Percentiles rank a stretch among this genome's conserved stretches.
These are phyloP conservation scores for Allenopithecus nigroviridis DNA, from an alignment of 2,797 vertebrate species.

Conservation along the genomic window DNA sequence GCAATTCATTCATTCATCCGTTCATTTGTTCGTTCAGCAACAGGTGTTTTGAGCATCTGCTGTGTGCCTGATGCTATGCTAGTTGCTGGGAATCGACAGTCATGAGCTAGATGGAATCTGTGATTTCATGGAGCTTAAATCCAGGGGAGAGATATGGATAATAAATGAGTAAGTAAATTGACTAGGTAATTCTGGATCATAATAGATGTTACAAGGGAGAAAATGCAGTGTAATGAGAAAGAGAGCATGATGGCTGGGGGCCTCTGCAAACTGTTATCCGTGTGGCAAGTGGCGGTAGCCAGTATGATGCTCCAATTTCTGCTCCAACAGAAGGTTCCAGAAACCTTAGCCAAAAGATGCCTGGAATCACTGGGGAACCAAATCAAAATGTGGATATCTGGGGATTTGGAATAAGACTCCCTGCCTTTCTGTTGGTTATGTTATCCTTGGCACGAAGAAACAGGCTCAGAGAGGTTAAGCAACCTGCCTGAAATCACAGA, in stretches of 20 bases:
- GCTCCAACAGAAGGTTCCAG: neutral
- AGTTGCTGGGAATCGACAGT: neutral
- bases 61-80: neutral
- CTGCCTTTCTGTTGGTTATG: neutral
- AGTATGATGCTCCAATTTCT: neutral
- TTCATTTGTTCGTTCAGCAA: neutral
- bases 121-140: neutral
- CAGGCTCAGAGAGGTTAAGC: neutral
- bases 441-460: neutral
- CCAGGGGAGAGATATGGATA: neutral
- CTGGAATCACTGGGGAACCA: neutral
- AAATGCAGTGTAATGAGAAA: neutral
- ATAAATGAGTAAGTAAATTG: neutral
- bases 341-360: neutral
- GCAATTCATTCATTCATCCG: neutral
- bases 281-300: neutral
- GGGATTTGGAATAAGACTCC: neutral
- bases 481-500: neutral
- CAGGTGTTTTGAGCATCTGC: neutral
- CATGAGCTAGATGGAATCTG: neutral
- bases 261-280: neutral
- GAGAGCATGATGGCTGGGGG: neutral
- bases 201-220: neutral
- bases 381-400: neutral
- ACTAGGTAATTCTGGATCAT: neutral